Evolutionary conservation across 2,888 invertebrate genomes (phyloP).

Genomic region (Cecidostiba fungosa): DNA sequence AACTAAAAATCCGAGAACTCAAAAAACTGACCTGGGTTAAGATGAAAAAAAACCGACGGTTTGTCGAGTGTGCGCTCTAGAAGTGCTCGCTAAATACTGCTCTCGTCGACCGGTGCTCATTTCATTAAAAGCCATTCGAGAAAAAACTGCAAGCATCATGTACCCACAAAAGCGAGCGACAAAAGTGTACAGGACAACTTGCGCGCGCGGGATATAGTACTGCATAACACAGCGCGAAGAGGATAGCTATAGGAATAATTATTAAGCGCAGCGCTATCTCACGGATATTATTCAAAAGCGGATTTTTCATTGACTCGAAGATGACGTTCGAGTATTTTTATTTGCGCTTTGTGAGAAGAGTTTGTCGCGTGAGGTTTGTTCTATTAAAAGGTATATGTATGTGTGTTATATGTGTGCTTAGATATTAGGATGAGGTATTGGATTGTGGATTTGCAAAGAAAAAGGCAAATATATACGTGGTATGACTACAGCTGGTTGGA

Average conservation of each 20-base stretch:
- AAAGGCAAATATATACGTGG: too few relatives aligned
- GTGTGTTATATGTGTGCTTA: too few relatives aligned
- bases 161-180: neutral
- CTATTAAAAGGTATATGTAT: too few relatives aligned
- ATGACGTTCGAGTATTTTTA: neutral
- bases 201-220: too few relatives aligned
- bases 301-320: neutral
- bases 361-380: too few relatives aligned
- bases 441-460: too few relatives aligned
- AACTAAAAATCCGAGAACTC: neutral
- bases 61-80: neutral
- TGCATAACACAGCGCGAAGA: neutral
- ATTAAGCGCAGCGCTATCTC: too few relatives aligned
- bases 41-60: neutral
- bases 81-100: constrained; percentile 25
- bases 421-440: too few relatives aligned
- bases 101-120: neutral
- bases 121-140: constrained; percentile 18
- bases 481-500: too few relatives aligned
- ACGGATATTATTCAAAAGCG: neutral
- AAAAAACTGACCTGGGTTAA: neutral
- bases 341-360: too few relatives aligned
- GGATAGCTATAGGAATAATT: too few relatives aligned
- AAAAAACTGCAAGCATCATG: constrained; percentile 30
- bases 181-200: neutral